Evolutionary conservation across 2,113 vertebrate genomes (phyloP).

Genomic region (Heterotilapia buettikoferi): DNA sequence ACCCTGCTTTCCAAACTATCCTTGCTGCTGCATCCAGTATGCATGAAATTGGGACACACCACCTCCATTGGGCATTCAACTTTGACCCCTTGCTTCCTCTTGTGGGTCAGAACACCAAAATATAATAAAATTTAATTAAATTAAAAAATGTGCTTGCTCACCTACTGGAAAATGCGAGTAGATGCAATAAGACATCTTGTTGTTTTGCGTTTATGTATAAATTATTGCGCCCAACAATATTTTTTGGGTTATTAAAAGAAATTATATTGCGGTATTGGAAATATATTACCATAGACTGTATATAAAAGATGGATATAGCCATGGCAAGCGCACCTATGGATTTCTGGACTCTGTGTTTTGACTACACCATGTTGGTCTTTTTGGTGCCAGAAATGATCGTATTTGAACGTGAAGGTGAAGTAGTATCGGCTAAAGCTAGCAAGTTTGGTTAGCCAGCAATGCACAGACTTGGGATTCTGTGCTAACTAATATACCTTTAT

Average conservation of each 20-base stretch:
- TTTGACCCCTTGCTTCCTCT: background rate
- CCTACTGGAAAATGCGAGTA: background rate
- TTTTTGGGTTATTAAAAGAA: background rate
- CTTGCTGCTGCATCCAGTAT: background rate
- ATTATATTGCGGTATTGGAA: background rate
- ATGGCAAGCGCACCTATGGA: background rate
- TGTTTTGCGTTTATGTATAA: background rate
- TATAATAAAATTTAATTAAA: background rate
- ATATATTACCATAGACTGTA: background rate
- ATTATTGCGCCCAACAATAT: background rate
- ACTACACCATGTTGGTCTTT: background rate
- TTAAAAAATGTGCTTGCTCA: background rate
- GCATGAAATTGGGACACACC: background rate
- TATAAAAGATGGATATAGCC: background rate
- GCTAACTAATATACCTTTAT: background rate
- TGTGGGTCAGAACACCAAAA: background rate
- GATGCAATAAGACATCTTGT: background rate
- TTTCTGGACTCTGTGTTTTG: background rate
- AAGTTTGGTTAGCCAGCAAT: background rate
- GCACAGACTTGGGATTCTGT: background rate
- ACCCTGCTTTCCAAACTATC: background rate
- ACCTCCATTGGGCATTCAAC: background rate
- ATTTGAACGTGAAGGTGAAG: background rate
- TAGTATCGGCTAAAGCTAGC: background rate
- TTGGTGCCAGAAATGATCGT: background rate